Percentiles rank a stretch among this genome's conserved stretches.
These are phyloP conservation scores for Gambusia yucatana DNA, from an alignment of 2,797 vertebrate genomes.

Conservation along the genomic window DNA sequence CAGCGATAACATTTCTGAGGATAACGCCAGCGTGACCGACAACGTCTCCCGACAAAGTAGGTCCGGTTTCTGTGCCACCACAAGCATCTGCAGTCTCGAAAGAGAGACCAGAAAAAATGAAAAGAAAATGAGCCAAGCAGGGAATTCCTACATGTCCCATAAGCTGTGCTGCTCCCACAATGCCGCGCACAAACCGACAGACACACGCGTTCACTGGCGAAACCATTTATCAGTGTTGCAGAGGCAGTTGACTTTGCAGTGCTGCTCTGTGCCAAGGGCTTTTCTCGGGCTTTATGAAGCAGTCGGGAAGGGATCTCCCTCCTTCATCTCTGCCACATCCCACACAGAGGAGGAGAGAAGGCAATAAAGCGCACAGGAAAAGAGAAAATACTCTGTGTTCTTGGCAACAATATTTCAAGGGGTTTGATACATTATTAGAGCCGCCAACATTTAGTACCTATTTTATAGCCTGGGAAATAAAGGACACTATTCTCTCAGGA, in stretches of 20 bases:
- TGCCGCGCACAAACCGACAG: slow-evolving; percentile 11
- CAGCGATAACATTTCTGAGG: slow-evolving; percentile 99
- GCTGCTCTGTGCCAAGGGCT: slow-evolving; percentile 51
- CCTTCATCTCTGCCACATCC: slow-evolving; percentile 32
- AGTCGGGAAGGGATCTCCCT: slow-evolving; percentile 28
- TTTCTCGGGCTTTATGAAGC: slow-evolving; percentile 47
- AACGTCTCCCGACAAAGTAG: slow-evolving; percentile 97
- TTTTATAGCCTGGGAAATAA: neutral
- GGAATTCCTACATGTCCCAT: slow-evolving; percentile 16
- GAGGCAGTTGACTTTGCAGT: slow-evolving; percentile 65
- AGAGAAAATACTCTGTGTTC: slow-evolving; percentile 12
- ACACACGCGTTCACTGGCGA: slow-evolving; percentile 18
- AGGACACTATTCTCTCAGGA: neutral
- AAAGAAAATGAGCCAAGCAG: slow-evolving; percentile 25
- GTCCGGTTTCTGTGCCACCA: slow-evolving; percentile 44
- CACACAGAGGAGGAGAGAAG: slow-evolving; percentile 1
- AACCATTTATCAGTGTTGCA: slow-evolving; percentile 55
- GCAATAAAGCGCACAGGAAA: neutral
- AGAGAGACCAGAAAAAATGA: neutral
- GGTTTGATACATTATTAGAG: slow-evolving; percentile 1
- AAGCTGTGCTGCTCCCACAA: slow-evolving; percentile 1
- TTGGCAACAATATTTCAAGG: neutral
- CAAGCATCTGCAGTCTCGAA: neutral
- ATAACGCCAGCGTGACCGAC: slow-evolving; percentile 98
- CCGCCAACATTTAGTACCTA: neutral